phyloP scores from a whole-genome alignment of 1,140 invertebrate species.

The Aphelenchoides besseyi region DNA sequence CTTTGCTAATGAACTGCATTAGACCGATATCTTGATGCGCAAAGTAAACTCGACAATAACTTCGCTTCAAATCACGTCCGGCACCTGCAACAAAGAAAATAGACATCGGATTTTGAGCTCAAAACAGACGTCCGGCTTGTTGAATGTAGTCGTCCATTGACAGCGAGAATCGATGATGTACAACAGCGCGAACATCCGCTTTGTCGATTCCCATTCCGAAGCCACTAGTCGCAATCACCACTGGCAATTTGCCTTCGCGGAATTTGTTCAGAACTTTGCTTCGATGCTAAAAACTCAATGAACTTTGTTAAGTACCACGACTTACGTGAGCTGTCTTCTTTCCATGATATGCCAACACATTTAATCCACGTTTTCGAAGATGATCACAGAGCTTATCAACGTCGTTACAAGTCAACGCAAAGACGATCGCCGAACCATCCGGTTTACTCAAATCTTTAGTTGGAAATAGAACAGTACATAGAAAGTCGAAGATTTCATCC shows the following conservation, averaged over 20 bases:
- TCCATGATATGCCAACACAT: not conserved
- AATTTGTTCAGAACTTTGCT: slow-evolving; percentile 46
- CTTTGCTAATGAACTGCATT: slow-evolving; percentile 31
- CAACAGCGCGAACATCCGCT: slow-evolving; percentile 68
- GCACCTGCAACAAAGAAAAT: slow-evolving; percentile 7
- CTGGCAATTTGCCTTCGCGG: slow-evolving; percentile 67
- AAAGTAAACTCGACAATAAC: slow-evolving; percentile 40
- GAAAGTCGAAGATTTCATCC: slow-evolving; percentile 29
- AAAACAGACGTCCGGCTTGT: slow-evolving; percentile 16
- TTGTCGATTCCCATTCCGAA: slow-evolving; percentile 78
- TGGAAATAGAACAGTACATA: slow-evolving; percentile 24
- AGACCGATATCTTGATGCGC: slow-evolving; percentile 49
- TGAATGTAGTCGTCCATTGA: slow-evolving; percentile 20
- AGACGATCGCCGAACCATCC: slow-evolving; percentile 7
- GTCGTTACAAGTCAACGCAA: slow-evolving; percentile 2
- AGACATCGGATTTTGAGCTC: not conserved
- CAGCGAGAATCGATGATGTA: slow-evolving; percentile 13
- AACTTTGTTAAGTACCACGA: not conserved
- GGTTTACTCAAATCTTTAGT: not conserved
- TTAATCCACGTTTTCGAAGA: not conserved
- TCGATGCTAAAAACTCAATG: slow-evolving; percentile 33
- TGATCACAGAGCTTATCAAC: not conserved
- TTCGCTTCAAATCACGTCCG: slow-evolving; percentile 33
- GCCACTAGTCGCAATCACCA: slow-evolving; percentile 68
- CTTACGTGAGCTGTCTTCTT: slow-evolving; percentile 8